Percentiles rank a stretch among this genome's conserved stretches.
Evolutionary conservation across 1,140 invertebrate species (phyloP).

Genomic region (Aphis gossypii): DNA sequence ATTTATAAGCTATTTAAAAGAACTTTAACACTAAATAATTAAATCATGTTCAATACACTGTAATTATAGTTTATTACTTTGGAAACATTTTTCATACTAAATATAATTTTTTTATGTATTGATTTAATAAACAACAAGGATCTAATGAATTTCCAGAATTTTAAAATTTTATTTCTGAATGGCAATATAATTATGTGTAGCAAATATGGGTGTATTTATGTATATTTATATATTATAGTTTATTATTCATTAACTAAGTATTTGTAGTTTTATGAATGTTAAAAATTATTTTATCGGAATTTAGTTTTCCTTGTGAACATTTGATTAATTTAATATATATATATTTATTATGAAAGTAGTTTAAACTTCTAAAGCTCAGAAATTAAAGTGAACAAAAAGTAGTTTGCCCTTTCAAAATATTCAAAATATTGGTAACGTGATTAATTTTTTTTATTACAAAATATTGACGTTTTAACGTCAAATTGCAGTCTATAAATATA

Average conservation of each 20-base stretch:
- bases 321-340: neutral
- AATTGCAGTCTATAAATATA: neutral
- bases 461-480: neutral
- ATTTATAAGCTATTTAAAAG: neutral
- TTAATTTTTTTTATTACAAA: slow-evolving; percentile 3
- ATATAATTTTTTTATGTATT: no score
- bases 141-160: neutral
- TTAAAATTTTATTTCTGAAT: neutral
- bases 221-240: no score
- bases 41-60: neutral
- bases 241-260: neutral
- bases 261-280: neutral
- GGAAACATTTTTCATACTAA: neutral
- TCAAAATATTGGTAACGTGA: neutral
- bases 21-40: neutral
- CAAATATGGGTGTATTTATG: neutral
- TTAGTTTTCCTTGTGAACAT: neutral
- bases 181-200: no score
- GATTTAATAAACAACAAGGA: no score
- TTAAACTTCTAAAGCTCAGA: neutral
- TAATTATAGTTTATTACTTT: neutral
- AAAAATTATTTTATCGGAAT: neutral
- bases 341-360: neutral
- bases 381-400: neutral
- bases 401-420: neutral